These are phyloP conservation scores for Netelia fuscicornis DNA, from an alignment of 2,888 invertebrate species.

Conservation along the genomic window DNA sequence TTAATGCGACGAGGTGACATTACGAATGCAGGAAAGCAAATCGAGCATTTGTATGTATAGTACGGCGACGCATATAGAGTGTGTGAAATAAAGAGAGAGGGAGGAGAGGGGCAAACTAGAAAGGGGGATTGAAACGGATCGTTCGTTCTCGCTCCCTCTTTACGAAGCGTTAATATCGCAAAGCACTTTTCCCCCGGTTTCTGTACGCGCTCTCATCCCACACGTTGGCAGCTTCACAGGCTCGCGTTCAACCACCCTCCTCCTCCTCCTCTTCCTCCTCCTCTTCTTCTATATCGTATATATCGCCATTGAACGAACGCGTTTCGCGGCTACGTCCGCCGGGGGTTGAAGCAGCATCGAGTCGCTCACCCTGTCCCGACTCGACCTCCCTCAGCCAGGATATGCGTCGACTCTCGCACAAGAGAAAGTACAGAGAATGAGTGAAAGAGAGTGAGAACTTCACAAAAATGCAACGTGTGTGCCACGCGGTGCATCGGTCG, in stretches of 20 bases:
- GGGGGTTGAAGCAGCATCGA: constrained; percentile 12
- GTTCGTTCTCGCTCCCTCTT: constrained; percentile 41
- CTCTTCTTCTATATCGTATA: not conserved
- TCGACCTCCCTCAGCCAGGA: not conserved
- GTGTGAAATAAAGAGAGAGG: not conserved
- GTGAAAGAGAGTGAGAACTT: not conserved
- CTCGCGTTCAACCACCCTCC: too few relatives aligned
- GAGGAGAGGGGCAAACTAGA: not conserved
- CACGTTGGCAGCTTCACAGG: constrained; percentile 50
- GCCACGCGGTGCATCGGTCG: constrained; percentile 4
- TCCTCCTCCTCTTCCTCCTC: too few relatives aligned
- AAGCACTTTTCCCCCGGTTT: constrained; percentile 53
- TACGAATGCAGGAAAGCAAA: constrained; percentile 61
- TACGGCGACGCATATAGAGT: constrained; percentile 7
- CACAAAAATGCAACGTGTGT: constrained; percentile 50
- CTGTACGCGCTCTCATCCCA: constrained; percentile 39
- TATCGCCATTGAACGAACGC: constrained; percentile 2
- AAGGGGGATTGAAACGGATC: constrained; percentile 35
- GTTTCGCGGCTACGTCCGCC: not conserved
- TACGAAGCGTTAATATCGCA: constrained; percentile 64
- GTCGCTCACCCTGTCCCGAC: not conserved
- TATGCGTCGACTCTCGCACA: constrained; percentile 6
- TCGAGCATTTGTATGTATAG: constrained; percentile 42
- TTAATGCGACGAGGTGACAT: constrained; percentile 54
- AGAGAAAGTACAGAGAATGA: not conserved